A percentile compares a stretch with the other conserved stretches of the same genome.
These are phyloP conservation scores for Lycocerus yunnanus DNA, from an alignment of 2,888 invertebrate species.

Conservation along the genomic window DNA sequence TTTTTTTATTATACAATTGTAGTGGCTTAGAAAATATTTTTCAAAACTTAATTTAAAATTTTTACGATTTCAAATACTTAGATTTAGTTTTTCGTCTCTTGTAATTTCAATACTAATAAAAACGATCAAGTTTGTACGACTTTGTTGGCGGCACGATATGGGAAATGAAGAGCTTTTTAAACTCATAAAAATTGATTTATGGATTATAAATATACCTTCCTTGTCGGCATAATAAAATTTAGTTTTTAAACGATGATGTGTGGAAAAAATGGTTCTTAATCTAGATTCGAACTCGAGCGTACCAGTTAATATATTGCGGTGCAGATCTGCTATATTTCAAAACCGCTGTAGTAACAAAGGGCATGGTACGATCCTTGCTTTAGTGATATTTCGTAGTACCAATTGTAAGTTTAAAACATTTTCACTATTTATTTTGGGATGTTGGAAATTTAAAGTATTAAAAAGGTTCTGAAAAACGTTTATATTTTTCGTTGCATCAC, in stretches of 20 bases:
- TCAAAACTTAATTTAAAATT: not conserved
- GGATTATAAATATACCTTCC: not conserved
- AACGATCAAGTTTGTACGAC: not conserved
- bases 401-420: no score
- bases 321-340: no score
- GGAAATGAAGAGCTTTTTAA: not conserved
- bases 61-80: not conserved
- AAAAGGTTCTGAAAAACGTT: not conserved
- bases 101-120: not conserved
- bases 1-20: not conserved
- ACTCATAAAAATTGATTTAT: not conserved
- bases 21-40: not conserved
- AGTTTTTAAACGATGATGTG: no score
- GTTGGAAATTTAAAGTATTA: no score
- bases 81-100: not conserved
- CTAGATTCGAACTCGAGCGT: no score
- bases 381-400: no score
- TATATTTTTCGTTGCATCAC: not conserved
- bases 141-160: not conserved
- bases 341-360: no score
- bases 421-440: no score
- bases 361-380: no score
- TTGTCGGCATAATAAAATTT: no score
- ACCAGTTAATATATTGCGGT: no score
- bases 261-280: no score